These are phyloP conservation scores for Tipula helvola DNA, from an alignment of 2,888 invertebrate genomes.

Conservation along the genomic window DNA sequence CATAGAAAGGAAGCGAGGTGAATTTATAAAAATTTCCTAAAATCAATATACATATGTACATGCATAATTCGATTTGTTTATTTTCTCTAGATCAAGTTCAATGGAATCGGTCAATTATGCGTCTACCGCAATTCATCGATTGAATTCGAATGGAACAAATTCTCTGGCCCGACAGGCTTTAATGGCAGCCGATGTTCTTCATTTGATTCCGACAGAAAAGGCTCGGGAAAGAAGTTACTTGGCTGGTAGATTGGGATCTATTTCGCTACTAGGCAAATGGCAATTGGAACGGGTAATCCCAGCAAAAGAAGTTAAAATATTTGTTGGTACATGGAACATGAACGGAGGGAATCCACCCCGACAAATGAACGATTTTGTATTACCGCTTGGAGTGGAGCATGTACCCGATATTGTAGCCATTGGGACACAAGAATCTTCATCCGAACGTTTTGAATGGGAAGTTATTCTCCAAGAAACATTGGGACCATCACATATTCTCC, in stretches of 20 bases:
- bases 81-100: conserved; percentile 4
- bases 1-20: not conserved
- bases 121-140: not conserved
- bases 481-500: conserved; percentile 83
- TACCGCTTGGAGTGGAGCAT: conserved; percentile 72
- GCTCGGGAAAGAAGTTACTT: conserved; percentile 71
- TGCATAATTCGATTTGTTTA: not conserved
- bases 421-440: conserved; percentile 86
- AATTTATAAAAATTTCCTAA: not conserved
- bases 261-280: conserved; percentile 67
- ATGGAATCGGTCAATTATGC: not conserved
- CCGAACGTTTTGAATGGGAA: conserved; percentile 81
- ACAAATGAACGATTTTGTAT: conserved; percentile 78
- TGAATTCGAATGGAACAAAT: conserved; percentile 38
- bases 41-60: not conserved
- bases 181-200: conserved; percentile 65
- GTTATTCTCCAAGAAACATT: conserved; percentile 83
- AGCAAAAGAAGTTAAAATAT: conserved; percentile 70
- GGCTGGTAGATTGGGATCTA: conserved; percentile 66
- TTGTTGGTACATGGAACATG: conserved; percentile 96
- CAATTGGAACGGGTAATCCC: conserved; percentile 82
- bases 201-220: conserved; percentile 70
- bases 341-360: conserved; percentile 78
- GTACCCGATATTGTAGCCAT: conserved; percentile 86
- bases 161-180: conserved; percentile 61